phyloP scores from a whole-genome alignment of 2,113 vertebrate species.

The Trematomus loennbergii region DNA sequence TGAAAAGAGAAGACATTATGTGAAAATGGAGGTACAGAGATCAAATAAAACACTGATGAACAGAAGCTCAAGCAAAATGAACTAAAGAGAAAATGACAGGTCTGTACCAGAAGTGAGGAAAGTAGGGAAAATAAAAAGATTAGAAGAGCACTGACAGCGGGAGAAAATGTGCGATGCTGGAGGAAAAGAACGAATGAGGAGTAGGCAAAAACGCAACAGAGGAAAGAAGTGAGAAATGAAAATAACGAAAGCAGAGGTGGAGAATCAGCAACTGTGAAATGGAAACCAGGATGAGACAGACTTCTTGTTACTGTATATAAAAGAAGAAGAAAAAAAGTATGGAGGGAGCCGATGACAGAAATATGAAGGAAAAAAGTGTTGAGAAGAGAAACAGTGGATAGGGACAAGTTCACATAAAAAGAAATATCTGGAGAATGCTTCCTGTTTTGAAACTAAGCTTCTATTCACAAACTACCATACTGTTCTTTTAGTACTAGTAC shows the following conservation, averaged over 20 bases:
- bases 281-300: constrained; percentile 22
- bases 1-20: not conserved
- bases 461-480: no score
- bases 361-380: not conserved
- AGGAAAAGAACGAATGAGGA: not conserved
- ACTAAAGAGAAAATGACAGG: not conserved
- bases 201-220: constrained; percentile 21
- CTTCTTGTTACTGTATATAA: not conserved
- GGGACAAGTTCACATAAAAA: not conserved
- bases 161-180: not conserved
- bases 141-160: not conserved
- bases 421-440: not conserved
- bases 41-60: not conserved
- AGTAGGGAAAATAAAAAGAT: not conserved
- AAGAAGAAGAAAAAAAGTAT: not conserved
- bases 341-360: not conserved
- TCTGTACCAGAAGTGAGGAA: not conserved
- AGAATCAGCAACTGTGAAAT: constrained; percentile 55
- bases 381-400: not conserved
- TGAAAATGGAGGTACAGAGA: not conserved
- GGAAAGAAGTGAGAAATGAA: constrained; percentile 40
- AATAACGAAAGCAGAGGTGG: not conserved
- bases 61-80: not conserved
- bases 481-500: no score
- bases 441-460: not conserved